Evolutionary conservation across 1,140 invertebrate genomes (phyloP).

Genomic region (Bicyclus anynana): DNA sequence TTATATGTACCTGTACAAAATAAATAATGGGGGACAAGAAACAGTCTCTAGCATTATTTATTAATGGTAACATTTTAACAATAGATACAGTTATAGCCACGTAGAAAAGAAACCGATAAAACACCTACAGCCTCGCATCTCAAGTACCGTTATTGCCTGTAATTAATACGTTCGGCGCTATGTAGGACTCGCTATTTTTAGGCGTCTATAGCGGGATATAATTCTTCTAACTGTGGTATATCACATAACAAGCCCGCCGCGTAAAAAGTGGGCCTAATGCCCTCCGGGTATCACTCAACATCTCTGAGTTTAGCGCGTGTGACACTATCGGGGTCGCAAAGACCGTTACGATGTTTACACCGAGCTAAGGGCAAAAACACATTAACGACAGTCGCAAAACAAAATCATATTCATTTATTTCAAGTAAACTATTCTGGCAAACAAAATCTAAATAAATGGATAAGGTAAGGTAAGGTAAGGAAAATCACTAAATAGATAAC

Average conservation of each 20-base stretch:
- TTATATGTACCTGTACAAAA: too few species aligned
- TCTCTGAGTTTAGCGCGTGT: constrained; percentile 22
- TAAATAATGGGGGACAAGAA: too few species aligned
- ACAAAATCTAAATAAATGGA: too few species aligned
- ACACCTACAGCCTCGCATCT: background rate
- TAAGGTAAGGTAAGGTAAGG: too few species aligned
- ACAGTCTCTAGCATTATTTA: too few species aligned
- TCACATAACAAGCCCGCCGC: constrained; percentile 15
- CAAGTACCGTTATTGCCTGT: constrained; percentile 2
- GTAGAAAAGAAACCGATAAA: background rate
- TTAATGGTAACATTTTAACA: background rate
- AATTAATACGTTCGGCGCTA: constrained; percentile 4
- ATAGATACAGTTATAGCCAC: background rate
- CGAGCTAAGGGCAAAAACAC: background rate
- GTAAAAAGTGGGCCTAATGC: constrained; percentile 28
- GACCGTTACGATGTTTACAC: constrained; percentile 42
- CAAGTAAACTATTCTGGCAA: too few species aligned
- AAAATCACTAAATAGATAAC: too few species aligned
- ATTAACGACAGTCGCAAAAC: background rate
- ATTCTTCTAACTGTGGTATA: constrained; percentile 24
- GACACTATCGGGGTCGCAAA: constrained; percentile 35
- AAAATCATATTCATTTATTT: too few species aligned
- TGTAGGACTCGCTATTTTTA: constrained; percentile 12
- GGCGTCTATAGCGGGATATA: constrained; percentile 17
- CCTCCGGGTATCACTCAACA: constrained; percentile 24